phyloP scores from a whole-genome alignment of 1,140 invertebrate species.

The Drosophila navojoa region DNA sequence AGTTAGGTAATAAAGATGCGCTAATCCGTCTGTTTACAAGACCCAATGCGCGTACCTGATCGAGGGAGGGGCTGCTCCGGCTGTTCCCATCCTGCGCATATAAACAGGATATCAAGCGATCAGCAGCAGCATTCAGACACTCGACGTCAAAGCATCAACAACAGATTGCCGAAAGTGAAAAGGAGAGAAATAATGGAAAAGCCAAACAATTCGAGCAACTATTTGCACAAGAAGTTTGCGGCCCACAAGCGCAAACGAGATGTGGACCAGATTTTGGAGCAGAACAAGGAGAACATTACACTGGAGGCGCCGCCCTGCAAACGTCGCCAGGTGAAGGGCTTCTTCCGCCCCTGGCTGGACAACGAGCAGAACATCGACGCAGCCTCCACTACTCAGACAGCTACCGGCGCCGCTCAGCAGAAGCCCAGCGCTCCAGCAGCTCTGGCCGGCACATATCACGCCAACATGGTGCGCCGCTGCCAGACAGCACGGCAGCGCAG shows the following conservation, averaged over 20 bases:
- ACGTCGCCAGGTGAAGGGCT: slow-evolving; percentile 42
- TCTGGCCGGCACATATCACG: slow-evolving; percentile 53
- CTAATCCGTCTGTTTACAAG: slow-evolving; percentile 62
- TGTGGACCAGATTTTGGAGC: slow-evolving; percentile 28
- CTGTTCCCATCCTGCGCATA: slow-evolving; percentile 31
- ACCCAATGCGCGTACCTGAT: slow-evolving; percentile 45
- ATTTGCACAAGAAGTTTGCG: slow-evolving; percentile 60
- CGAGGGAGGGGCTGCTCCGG: not conserved
- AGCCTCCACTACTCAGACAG: not conserved
- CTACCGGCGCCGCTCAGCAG: not conserved
- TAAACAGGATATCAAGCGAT: slow-evolving; percentile 60
- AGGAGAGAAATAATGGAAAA: not conserved
- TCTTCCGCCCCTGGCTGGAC: slow-evolving; percentile 65
- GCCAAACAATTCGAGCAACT: slow-evolving; percentile 3
- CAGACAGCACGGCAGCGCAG: slow-evolving; percentile 45
- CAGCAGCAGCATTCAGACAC: slow-evolving; percentile 50
- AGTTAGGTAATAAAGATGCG: slow-evolving; percentile 60
- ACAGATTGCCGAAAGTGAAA: slow-evolving; percentile 10
- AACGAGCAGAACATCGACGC: slow-evolving; percentile 42
- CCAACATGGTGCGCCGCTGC: slow-evolving; percentile 63
- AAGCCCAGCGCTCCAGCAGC: not conserved
- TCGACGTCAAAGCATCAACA: slow-evolving; percentile 54
- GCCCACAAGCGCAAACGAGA: slow-evolving; percentile 57
- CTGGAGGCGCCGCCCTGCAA: slow-evolving; percentile 16
- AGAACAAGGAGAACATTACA: slow-evolving; percentile 29